These are phyloP conservation scores for Syncerus caffer DNA, from an alignment of 2,797 vertebrate genomes.

Conservation along the genomic window DNA sequence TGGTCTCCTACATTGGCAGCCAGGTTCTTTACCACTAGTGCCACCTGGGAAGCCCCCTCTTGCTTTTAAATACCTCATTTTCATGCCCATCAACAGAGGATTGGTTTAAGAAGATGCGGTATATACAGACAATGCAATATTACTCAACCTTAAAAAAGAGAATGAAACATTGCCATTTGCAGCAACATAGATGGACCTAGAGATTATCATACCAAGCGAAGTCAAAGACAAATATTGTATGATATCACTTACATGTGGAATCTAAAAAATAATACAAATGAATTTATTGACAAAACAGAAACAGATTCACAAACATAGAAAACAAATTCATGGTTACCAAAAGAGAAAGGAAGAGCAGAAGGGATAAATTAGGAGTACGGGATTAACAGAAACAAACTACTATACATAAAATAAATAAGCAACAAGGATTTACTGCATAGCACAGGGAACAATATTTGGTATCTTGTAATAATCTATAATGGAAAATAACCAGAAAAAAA, in stretches of 20 bases:
- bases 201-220: neutral
- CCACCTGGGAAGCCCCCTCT: neutral
- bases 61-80: slow-evolving; percentile 31
- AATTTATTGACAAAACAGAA: neutral
- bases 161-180: neutral
- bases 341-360: neutral
- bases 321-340: neutral
- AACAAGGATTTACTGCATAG: neutral
- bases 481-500: neutral
- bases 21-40: neutral
- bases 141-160: neutral
- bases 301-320: neutral
- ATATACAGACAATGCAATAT: neutral
- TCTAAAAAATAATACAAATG: neutral
- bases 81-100: neutral
- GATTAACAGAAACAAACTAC: neutral
- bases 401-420: neutral
- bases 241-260: neutral
- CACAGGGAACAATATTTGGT: neutral
- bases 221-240: neutral
- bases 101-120: neutral
- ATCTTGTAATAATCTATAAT: neutral
- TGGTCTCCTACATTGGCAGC: neutral
- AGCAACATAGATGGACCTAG: neutral
- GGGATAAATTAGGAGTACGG: neutral